Base-by-base conservation (phyloP, 2,888 invertebrate genomes). In the Coleophora flavipennella region DNA sequence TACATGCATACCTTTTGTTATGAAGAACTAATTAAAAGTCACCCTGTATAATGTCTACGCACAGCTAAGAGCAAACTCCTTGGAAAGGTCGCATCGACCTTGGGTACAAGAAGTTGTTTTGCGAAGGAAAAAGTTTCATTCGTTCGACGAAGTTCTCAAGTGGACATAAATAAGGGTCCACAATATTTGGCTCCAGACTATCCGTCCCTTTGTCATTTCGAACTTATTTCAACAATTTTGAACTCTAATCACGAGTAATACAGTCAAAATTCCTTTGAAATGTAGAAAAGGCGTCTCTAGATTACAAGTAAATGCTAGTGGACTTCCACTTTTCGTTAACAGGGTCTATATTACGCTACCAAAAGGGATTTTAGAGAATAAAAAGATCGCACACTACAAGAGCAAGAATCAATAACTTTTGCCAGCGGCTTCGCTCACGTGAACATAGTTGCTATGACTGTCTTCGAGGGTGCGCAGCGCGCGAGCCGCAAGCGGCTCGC, bases 101-200 rank as follows among this genome's bases (percentile, higher is more conserved):
- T 20, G n/a, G n/a, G n/a, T 62, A 62, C 56, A 53, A 20, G 20
- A 20, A 20, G 20, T 20, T 20, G 20, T 20, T 20, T 20, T 20
- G 20, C 20, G 6, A 3, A 20, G 68, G 67, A 72, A 73, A 68
- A 66, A 59, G 63, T 66, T 63, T 59, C 64, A 67, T 69, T 72
- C 70, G 68, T 73, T 67, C 68, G 62, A 62, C 67, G 67, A 81
- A 78, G 76, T 81, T 79, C 20, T 20, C 70, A 76, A 81, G 79
- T 77, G 80, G 77, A 77, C 79, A 78, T 83, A 83, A 83, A 83
- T 81, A 84, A 81, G 72, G 76, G 72, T 65, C 65, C 73, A 70
- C 76, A 77, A 78, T 78, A 80, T 81, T 78, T 67, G 73, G 73
- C 66, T 71, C 75, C 20, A 20, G 20, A 20, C 20, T 6, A 20